Evolutionary conservation across 2,113 vertebrate species (phyloP), one percentile per base, ranked within the genome.

Genomic region (Aplodontia rufa): DNA sequence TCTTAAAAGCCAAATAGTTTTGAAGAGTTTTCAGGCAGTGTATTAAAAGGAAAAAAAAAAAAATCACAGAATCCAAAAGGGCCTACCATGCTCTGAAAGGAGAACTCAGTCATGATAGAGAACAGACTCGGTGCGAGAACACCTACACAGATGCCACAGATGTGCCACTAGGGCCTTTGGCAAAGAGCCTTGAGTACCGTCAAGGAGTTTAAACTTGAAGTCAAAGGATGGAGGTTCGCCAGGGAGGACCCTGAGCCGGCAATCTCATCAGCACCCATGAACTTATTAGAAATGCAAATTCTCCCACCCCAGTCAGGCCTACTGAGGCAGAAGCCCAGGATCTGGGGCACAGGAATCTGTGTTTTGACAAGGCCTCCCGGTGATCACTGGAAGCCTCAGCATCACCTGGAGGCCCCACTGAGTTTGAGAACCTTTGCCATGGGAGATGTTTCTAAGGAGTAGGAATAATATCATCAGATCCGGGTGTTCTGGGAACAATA

Each of bases 1-100:
- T 90, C 78, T 94, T 93, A 79, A 86, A 95, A 95, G 80, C 51
- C 68, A 87, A 82, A 91, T 89, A 7, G 11, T 47, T 68, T 69
- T 78, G 28, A 83, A 58, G 37, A 86, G 19, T 72, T 93, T 60
- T 86, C 55, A 53, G 35, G 45, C 51, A 53, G 1, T 37, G 1
- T 5, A 45, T 75, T 8, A 49, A 90, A 62, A 30, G n/a, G 87
- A 40, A 26, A 66, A 66, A 64, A 47, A 24, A 42, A 91, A 42
- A 28, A 42, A 37, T 51, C 60, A 17, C 68, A 69, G 47, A 95
- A 24, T 84, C 79, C 69, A 7, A 10, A 92, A 82, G 35, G 28
- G 47, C 19, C 49, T 60, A 16, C 26, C 2, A 0, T 82, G 49
- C 20, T 87, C 40, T 9, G 45, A 82, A 64, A 20, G 42, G 42